phyloP scores from a whole-genome alignment of 1,140 invertebrate genomes.

The Drosophila arizonae region DNA sequence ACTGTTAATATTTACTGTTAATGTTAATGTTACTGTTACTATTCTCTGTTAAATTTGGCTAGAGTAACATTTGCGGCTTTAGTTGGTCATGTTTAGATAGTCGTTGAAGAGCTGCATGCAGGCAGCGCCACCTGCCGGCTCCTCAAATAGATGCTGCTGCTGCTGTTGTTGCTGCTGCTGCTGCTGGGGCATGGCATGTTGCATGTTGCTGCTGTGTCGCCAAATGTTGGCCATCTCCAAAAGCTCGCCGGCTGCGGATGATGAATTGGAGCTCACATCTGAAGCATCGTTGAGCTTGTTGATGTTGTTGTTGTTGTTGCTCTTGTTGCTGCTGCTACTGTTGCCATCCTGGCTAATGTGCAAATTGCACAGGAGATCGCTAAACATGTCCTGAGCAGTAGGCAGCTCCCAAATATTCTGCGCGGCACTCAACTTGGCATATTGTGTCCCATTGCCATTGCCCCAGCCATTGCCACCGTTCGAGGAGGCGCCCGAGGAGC shows the following conservation, averaged over 20 bases:
- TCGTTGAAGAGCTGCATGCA: constrained; percentile 85
- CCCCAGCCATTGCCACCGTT: constrained; percentile 38
- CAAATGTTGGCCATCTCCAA: constrained; percentile 65
- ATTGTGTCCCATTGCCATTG: constrained; percentile 46
- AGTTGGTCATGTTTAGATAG: constrained; percentile 85
- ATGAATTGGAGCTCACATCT: constrained; percentile 74
- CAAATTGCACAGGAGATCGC: constrained; percentile 75
- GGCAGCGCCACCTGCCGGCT: constrained; percentile 74
- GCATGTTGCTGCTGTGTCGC: constrained; percentile 37
- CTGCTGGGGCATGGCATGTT: constrained; percentile 30
- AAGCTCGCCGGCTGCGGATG: constrained; percentile 59
- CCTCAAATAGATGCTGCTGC: constrained; percentile 41
- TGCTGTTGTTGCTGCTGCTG: constrained; percentile 31
- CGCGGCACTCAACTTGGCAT: constrained; percentile 57
- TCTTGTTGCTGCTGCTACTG: constrained; percentile 20
- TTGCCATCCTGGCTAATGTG: constrained; percentile 55
- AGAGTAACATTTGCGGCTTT: constrained; percentile 64
- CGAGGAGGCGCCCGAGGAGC: constrained; percentile 58
- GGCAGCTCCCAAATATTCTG: constrained; percentile 79
- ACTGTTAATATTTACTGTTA: constrained; percentile 22
- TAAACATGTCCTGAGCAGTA: constrained; percentile 65
- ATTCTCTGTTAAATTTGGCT: constrained; percentile 58
- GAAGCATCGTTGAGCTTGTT: constrained; percentile 45
- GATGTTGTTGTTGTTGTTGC: constrained; percentile 19
- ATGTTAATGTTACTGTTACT: constrained; percentile 20